Percentiles rank a stretch among this genome's conserved stretches.
Evolutionary conservation across 2,113 vertebrate genomes (phyloP).

Genomic region (Pipra filicauda): DNA sequence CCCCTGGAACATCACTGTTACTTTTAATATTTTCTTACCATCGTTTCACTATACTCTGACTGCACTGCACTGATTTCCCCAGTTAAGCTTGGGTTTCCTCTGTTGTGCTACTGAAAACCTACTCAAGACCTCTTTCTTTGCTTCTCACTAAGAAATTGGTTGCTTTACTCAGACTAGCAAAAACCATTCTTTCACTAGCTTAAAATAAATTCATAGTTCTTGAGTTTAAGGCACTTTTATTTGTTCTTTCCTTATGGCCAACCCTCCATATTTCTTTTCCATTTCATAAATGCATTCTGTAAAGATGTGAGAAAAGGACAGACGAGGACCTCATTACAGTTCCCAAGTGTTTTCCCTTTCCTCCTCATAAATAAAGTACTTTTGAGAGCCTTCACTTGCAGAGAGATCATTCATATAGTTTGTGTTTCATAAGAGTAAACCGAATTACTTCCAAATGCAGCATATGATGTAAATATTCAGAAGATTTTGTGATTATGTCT

Average conservation of each 20-base stretch:
- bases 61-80: neutral
- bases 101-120: neutral
- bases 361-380: neutral
- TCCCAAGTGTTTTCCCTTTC: neutral
- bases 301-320: neutral
- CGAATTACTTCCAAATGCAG: neutral
- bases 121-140: neutral
- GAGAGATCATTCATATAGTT: neutral
- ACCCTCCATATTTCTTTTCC: accelerated
- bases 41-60: accelerated
- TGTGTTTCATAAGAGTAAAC: neutral
- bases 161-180: neutral
- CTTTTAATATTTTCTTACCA: neutral
- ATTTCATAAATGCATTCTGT: neutral
- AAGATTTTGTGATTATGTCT: neutral
- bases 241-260: neutral
- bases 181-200: neutral
- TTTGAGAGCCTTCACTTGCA: neutral
- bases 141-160: neutral
- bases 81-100: neutral
- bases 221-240: neutral
- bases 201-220: neutral
- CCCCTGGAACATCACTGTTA: neutral
- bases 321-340: neutral
- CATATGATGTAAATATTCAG: neutral